Conservation (phyloP, 2,113 vertebrate genomes). For the Corydoras sp. region DNA sequence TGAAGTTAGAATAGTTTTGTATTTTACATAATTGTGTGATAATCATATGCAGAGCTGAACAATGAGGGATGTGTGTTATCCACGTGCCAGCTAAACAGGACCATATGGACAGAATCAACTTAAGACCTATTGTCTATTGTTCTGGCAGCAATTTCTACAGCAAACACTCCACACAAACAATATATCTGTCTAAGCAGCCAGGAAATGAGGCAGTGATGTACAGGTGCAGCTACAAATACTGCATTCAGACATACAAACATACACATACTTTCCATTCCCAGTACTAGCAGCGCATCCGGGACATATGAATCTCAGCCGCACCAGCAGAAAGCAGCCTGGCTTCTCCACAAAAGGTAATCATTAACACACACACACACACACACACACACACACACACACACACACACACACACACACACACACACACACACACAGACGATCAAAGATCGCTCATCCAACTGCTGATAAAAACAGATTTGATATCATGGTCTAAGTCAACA, state of each 20-base stretch:
- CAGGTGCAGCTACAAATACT: constrained; percentile 27
- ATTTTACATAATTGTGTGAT: no score
- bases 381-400: constrained; percentile 3
- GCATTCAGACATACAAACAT: constrained; percentile 1
- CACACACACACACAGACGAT: constrained; percentile 7
- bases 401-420: constrained; percentile 5
- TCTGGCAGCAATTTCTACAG: neutral
- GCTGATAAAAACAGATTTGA: neutral
- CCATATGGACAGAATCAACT: neutral
- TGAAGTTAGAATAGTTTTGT: no score
- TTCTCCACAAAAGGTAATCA: constrained; percentile 21
- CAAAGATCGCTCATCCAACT: neutral
- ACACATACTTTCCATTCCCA: neutral
- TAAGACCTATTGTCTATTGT: constrained; percentile 29
- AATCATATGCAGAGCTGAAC: no score
- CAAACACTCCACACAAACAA: neutral
- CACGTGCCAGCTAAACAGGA: neutral
- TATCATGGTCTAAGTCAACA: constrained; percentile 9
- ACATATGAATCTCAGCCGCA: neutral
- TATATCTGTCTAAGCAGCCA: neutral
- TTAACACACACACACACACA: constrained; percentile 21
- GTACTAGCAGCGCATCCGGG: neutral
- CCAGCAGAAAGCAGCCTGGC: constrained; percentile 4
- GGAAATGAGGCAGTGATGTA: constrained; percentile 19
- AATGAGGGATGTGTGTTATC: neutral